Conservation (phyloP, 1,140 invertebrate species). For the Ridgeia piscesae region DNA sequence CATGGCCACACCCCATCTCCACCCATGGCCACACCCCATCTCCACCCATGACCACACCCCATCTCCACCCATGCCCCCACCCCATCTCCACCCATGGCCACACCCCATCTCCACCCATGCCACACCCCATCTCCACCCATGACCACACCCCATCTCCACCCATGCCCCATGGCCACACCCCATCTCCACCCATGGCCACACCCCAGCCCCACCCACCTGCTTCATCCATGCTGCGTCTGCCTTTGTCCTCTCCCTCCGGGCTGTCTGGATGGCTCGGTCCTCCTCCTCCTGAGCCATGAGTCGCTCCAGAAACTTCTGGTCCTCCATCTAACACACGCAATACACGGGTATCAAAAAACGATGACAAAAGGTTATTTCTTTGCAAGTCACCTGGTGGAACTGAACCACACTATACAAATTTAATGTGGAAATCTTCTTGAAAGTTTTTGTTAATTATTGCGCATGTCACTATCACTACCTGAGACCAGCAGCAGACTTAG, state of each 20-base stretch:
- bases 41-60: no score
- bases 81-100: not conserved
- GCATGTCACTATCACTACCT: no score
- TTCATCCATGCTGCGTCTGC: conserved; percentile 58
- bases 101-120: not conserved
- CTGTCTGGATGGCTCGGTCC: conserved; percentile 42
- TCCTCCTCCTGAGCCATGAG: conserved; percentile 48
- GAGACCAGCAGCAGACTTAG: no score
- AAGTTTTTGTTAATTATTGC: no score
- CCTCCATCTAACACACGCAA: conserved; percentile 42
- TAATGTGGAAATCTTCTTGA: no score
- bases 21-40: no score
- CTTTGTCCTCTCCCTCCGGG: conserved; percentile 47
- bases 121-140: conserved; percentile 37
- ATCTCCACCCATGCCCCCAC: no score
- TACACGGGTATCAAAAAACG: not conserved
- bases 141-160: no score
- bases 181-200: not conserved
- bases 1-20: no score
- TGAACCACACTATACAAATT: no score
- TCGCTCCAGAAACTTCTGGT: conserved; percentile 46
- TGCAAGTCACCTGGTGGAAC: no score
- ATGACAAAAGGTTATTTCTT: not conserved
- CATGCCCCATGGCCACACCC: not conserved
- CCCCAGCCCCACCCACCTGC: conserved; percentile 39